Base-by-base conservation (phyloP, 92 coral and sea anemone species). In the Zoanthus sociatus region DNA sequence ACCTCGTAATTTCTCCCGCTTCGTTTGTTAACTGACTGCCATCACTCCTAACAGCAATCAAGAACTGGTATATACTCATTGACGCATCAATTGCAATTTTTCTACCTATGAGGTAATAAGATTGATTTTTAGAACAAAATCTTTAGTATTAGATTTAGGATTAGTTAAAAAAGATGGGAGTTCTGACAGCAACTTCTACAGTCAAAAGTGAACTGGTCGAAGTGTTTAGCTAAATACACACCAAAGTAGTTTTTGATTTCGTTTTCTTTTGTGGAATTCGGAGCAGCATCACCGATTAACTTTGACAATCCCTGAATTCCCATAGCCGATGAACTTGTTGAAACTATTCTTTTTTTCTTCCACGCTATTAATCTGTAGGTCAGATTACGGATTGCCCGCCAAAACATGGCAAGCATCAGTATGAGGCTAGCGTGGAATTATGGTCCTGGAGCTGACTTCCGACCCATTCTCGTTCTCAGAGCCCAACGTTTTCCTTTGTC, bases 71-170 rank as follows among this genome's bases (percentile, higher is more conserved):
- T 58, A 97, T 93, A 67, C 99, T 95, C 99, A 97, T 97, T 47
- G 99, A 97, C 6, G 99, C 99, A 95, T 97, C 99, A 86, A 97
- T 95, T 60, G 99, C 99, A 76, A 97, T 95, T 88, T 97, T 97
- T 50, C 99, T 89, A 9, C 99, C 99, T 97, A 56, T 20, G 88
- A 60, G 55, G 89, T 44, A 7, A 63, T n/a, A 66, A 17, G n/a
- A 83, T 17, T 17, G 9, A 0, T 16, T 18, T 17, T 17, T n/a
- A 17, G n/a, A 37, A 6, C 20, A 78, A 6, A 9, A 30, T 30
- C 14, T 3, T 58, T 15, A 54, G 13, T 54, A 54, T 54, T 54
- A 54, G n/a, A n/a, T n/a, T n/a, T n/a, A n/a, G 60, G 42, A 33
- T 33, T 37, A 1, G 42, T 37, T 37, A 4, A 37, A 2, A 2